Evolutionary conservation across 2,888 invertebrate species (phyloP).

Genomic region (Calliphora vomitoria): DNA sequence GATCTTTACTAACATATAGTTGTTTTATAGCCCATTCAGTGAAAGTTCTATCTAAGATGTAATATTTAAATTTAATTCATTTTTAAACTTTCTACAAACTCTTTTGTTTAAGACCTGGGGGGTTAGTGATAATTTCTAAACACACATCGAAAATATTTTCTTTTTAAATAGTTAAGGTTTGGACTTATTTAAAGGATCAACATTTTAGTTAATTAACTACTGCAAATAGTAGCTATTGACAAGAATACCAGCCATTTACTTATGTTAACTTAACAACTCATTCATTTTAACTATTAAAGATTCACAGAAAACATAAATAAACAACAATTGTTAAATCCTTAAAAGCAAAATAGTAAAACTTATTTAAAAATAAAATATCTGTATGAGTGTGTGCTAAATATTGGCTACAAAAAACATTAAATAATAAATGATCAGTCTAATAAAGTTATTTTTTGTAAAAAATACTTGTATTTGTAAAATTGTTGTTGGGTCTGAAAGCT

Average conservation of each 20-base stretch:
- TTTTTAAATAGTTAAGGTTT: constrained; percentile 20
- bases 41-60: too few relatives aligned
- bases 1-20: too few relatives aligned
- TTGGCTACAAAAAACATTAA: constrained; percentile 58
- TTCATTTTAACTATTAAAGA: not conserved
- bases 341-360: not conserved
- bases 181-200: constrained; percentile 32
- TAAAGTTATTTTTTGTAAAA: constrained; percentile 62
- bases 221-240: constrained; percentile 18
- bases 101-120: not conserved
- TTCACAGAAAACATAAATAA: constrained; percentile 36
- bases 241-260: constrained; percentile 31
- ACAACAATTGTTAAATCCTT: not conserved
- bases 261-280: constrained; percentile 14
- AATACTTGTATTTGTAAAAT: constrained; percentile 69
- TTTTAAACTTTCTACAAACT: constrained; percentile 25
- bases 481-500: constrained; percentile 19
- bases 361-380: constrained; percentile 53
- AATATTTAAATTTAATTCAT: not conserved
- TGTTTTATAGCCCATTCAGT: too few relatives aligned
- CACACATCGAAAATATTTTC: constrained; percentile 46
- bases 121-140: constrained; percentile 27
- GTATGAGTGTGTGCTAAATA: constrained; percentile 46
- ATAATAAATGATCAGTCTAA: constrained; percentile 72
- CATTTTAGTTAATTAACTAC: constrained; percentile 25